Base-by-base conservation (phyloP, 2,113 vertebrate genomes). In the Platysteira castanea region DNA sequence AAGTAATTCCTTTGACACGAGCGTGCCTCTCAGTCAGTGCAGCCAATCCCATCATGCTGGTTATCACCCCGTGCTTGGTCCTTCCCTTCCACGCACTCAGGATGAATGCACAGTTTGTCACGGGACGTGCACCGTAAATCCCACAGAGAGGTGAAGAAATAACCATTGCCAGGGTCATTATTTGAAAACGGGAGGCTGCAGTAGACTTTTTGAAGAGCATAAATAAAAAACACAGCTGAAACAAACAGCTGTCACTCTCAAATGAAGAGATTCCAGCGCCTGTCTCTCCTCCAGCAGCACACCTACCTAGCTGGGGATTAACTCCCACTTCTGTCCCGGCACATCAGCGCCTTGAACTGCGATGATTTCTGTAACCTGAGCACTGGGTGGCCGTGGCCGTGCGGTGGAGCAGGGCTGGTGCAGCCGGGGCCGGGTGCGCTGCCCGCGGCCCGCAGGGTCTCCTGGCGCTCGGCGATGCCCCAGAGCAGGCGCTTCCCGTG, bases 401-500 rank as follows among this genome's bases (percentile, higher is more conserved):
- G 52, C 93, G 97, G 87, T 13, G 46, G 47, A 87, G 95, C 12
- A 89, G 92, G 28, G 97, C 19, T 0, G 67, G 24, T 4, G 81
- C 33, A 12, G 91, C 53, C 6, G 86, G 64, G 21, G 95, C 37
- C 2, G 93, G 90, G 20, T 37, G 71, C 13, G 74, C 21, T 3
- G 67, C 59, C 21, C 97, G 94, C 2, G 96, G 49, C 46, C n/a
- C 85, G 27, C 70, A 42, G 35, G 75, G 37, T 7, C 56, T 69
- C 5, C n/a, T 33, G 95, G 77, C 33, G 57, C 74, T 96, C 37
- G 33, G 35, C 39, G 1, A 35, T 2, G 96, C 98, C 95, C 27
- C 98, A 98, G 26, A 96, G 13, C 23, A 98, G 97, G 64, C 98
- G 98, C 77, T 97, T 97, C 28, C 99, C 98, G 1, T 98, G 95